phyloP scores from a whole-genome alignment of 1,140 invertebrate species.

The Papilio machaon region DNA sequence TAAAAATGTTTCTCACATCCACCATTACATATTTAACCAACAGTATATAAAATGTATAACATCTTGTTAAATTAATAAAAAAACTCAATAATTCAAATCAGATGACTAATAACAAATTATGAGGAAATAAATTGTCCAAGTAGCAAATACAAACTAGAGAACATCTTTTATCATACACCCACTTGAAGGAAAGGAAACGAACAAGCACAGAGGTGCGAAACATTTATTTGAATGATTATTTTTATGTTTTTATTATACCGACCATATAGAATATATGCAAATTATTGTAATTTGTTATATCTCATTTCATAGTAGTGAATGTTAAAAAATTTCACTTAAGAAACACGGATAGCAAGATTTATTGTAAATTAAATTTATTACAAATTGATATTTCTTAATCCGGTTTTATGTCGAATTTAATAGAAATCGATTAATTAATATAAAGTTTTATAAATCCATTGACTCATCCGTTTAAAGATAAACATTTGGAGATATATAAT shows the following conservation, averaged over 20 bases:
- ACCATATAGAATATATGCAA: conserved; percentile 40
- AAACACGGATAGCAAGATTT: conserved; percentile 34
- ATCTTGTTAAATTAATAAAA: no score
- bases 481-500: background rate
- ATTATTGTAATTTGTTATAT: conserved; percentile 42
- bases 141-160: conserved; percentile 31
- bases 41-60: no score
- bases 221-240: conserved; percentile 41
- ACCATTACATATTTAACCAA: no score
- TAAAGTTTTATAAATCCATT: background rate
- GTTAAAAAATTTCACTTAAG: conserved; percentile 44
- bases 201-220: conserved; percentile 40
- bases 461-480: background rate
- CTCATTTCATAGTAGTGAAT: conserved; percentile 29
- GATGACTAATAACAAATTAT: background rate
- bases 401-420: conserved; percentile 14
- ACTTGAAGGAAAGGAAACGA: conserved; percentile 38
- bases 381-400: conserved; percentile 34
- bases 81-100: background rate
- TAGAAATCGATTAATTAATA: conserved; percentile 27
- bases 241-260: conserved; percentile 39
- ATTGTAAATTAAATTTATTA: conserved; percentile 30
- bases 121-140: conserved; percentile 20
- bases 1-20: no score
- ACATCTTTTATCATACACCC: conserved; percentile 41